A percentile compares a stretch with the other conserved stretches of the same genome.
Conservation (phyloP, 2,113 vertebrate species). For the Pontoporia blainvillei region DNA sequence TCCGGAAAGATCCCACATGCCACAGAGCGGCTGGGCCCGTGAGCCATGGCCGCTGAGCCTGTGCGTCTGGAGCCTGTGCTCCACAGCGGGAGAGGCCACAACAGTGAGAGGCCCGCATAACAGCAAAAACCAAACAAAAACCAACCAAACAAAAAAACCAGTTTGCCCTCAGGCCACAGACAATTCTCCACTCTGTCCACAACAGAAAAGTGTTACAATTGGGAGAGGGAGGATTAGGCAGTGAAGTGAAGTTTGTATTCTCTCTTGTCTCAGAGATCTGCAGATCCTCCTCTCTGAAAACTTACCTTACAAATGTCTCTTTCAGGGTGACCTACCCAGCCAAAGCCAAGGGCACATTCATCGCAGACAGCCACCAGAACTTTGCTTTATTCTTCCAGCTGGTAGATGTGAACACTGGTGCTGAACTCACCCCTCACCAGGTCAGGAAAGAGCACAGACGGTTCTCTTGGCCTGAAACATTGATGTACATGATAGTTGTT, state of each 20-base stretch:
- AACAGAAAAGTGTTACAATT: neutral
- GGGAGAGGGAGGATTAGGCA: neutral
- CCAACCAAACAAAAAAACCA: too few relatives aligned
- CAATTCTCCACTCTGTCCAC: neutral
- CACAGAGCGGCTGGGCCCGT: too few relatives aligned
- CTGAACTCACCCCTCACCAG: constrained; percentile 97
- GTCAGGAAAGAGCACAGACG: constrained; percentile 75
- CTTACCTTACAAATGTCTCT: constrained; percentile 16
- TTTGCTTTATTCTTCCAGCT: constrained; percentile 97
- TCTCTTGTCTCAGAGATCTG: neutral
- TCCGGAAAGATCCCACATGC: too few relatives aligned
- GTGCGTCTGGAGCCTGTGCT: too few relatives aligned
- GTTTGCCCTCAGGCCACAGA: neutral
- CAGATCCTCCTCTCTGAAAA: neutral
- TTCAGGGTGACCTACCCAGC: constrained; percentile 92
- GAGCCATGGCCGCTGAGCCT: too few relatives aligned
- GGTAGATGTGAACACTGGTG: constrained; percentile 92
- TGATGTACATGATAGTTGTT: neutral
- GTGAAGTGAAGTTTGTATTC: neutral
- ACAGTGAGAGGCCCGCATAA: too few relatives aligned
- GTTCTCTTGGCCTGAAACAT: neutral
- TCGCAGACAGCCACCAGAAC: constrained; percentile 97
- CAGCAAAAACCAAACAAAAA: too few relatives aligned
- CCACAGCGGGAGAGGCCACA: too few relatives aligned
- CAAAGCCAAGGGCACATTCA: constrained; percentile 92